Evolutionary conservation across 2,888 invertebrate species (phyloP), one percentile per base, ranked within the genome.

Genomic region (Acrocera orbiculus): DNA sequence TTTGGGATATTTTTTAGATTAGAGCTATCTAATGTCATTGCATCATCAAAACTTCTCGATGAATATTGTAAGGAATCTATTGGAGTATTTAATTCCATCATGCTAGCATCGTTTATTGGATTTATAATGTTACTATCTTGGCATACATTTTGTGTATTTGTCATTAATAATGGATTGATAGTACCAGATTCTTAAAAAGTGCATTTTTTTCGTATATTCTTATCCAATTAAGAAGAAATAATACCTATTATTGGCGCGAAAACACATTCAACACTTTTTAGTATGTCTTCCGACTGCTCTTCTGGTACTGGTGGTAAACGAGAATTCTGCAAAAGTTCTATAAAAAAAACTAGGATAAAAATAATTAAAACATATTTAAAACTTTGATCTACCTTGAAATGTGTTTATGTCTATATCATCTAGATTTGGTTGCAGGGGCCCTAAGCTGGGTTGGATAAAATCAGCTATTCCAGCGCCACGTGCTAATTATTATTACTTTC

Each of bases 381-480:
- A n/a, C n/a, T n/a, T n/a, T 13, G 30, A 15, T 37, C 27, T 62
- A 80, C 81, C 83, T 63, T 79, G 81, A 43, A 83, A 65, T 6
- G 82, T 85, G n/a, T n/a, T n/a, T 60, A 86, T 79, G 43, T 56
- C 86, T 61, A 86, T 86, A 62, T 90, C 90, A 54, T 92, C 90
- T 50, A 95, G 70, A 63, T 87, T 90, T 42, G 98, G 96, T 62
- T 98, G 96, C 40, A 98, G 65, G 34, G 95, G 92, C 25, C 92
- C 83, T 51, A 98, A 72, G 54, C 93, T 93, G 33, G 98, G 98
- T 64, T 98, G 98, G 59, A 98, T 93, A 54, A 96, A 89, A 64
- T 98, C 93, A 30, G 93, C 89, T 53, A 85, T 69, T 50, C 80
- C 81, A 34, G 86, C 83, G 45, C 76, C 79, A 56, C 81, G 73